Base-by-base conservation (phyloP, 2,888 invertebrate genomes). In the Lycocerus yunnanus region DNA sequence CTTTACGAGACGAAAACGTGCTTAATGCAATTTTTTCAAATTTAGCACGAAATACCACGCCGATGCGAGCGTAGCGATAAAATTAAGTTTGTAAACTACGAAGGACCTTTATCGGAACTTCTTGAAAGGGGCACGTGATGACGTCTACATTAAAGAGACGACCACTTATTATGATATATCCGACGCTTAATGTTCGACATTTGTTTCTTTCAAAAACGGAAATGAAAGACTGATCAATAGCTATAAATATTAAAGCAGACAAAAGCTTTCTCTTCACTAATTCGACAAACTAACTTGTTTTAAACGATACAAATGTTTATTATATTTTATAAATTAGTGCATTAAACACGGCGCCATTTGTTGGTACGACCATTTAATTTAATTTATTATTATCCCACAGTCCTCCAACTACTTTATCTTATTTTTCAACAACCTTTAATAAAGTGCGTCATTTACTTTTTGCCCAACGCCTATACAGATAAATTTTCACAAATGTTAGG, bases 141-240 rank as follows among this genome's bases (percentile, higher is more conserved):
- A 77, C 75, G 73, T 70, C 75, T 75, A 73, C 75, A 77, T 77
- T 77, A 77, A 77, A 71, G 71, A 72, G 73, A 70, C 69, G 71
- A 68, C 75, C 77, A 75, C 75, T 77, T 77, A 75, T 77, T 77
- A 77, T 73, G 73, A 77, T 75, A 75, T 73, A 77, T 77, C 77
- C 72, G 68, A 73, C 71, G 75, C 71, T 75, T 75, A 75, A 75
- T 77, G 74, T 68, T 60, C 72, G 73, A 72, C 77, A 72, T 77
- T 77, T 72, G 69, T 77, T 74, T 70, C 73, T 66, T 24, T 59
- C 20, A 75, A 72, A 58, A 66, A 72, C 72, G 68, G 73, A 75
- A 75, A 75, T 75, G 66, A 66, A 70, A 67, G 67, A 73, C 73
- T 75, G 73, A 75, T 75, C 75, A 75, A 72, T 75, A 71, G 68